Evolutionary conservation across 2,797 vertebrate species (phyloP), one percentile per base, ranked within the genome.

Genomic region (Coregonus sp.): DNA sequence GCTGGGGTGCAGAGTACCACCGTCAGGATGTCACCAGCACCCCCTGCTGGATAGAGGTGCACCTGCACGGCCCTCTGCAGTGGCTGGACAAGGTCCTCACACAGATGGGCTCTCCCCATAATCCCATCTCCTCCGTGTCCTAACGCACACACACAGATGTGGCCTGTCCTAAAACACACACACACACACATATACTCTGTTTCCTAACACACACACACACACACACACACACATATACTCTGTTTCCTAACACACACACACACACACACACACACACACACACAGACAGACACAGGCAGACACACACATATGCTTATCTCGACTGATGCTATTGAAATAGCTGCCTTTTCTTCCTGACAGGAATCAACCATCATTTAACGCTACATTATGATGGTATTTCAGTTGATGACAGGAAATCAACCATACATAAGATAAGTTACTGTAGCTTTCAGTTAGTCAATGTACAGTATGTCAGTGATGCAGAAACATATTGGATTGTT

Each of bases 51-150:
- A 98, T 99, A 51, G 98, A 99, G 92, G 96, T 99, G 51, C 98
- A 99, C 70, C 95, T 99, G 81, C 97, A 99, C 0, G 98, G 97
- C 73, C 98, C 98, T 0, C 91, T 99, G 85, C 98, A 99, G 89
- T 99, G 98, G 98, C 85, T 99, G 92, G 98, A 99, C 92, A 99
- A 99, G 90, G 98, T 99, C 80, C 94, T 99, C 81, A 99, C 97
- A 15, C 98, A 99, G 88, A 99, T 99, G 97, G 98, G 98, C 72
- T 99, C 98, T 4, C 97, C 98, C 1, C 98, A 99, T 89, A 98
- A 97, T 83, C 97, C 97, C 0, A 98, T 99, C 83, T 99, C 98
- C 31, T 99, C 98, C 1, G 98, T 99, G 86, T 99, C 98, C 4
- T 99, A 97, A 95, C 86, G 82, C 81, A 80, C 63, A 80, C 75